phyloP scores from a whole-genome alignment of 2,888 invertebrate species.

The Thalpophila matura region DNA sequence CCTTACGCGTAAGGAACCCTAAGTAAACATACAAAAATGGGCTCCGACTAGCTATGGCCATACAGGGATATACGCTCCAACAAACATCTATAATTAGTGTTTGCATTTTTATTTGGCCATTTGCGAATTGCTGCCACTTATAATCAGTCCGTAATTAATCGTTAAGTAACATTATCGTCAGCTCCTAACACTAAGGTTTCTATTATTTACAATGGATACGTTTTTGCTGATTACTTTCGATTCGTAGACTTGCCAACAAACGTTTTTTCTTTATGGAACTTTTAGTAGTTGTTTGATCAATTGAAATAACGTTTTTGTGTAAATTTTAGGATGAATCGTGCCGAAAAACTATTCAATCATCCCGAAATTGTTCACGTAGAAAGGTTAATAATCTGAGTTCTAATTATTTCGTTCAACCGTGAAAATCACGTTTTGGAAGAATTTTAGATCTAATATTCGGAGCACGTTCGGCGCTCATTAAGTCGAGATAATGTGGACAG shows the following conservation, averaged over 20 bases:
- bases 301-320: conserved; percentile 1
- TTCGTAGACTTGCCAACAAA: not conserved
- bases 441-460: conserved; percentile 26
- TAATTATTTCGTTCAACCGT: conserved; percentile 37
- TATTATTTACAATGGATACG: conserved; percentile 27
- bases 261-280: not conserved
- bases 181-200: conserved; percentile 20
- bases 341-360: conserved; percentile 43
- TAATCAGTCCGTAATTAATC: conserved; percentile 25
- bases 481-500: conserved; percentile 35
- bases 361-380: conserved; percentile 26
- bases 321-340: not conserved
- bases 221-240: conserved; percentile 24
- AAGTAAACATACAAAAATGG: conserved; percentile 52
- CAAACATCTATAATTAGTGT: conserved; percentile 10
- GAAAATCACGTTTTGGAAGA: conserved; percentile 47
- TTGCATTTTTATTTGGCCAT: conserved; percentile 22
- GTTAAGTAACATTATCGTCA: conserved; percentile 17
- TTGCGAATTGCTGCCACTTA: conserved; percentile 29
- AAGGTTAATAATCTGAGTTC: conserved; percentile 26
- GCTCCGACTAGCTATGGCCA: conserved; percentile 3
- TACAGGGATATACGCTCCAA: conserved; percentile 3
- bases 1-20: conserved; percentile 20
- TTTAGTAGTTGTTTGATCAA: conserved; percentile 16
- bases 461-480: conserved; percentile 56